Evolutionary conservation across 2,797 vertebrate species (phyloP), one percentile per base, ranked within the genome.

Genomic region (Siniperca obscura): DNA sequence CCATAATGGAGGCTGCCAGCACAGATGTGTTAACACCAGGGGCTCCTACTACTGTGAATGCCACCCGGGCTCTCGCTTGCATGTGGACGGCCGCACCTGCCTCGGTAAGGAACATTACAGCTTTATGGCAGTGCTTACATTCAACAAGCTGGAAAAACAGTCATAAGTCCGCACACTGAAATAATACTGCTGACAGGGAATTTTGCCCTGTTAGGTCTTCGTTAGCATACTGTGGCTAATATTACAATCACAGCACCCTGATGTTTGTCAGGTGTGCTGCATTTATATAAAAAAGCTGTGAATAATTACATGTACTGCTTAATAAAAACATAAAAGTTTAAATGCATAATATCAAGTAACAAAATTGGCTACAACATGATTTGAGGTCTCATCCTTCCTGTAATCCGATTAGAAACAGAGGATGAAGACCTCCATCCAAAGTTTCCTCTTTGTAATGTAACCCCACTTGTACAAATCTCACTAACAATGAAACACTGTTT

Each of bases 1-100:
- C 19, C 97, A 97, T 91, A 99, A 99, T 0, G 98, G 98, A 6
- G 98, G 98, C 94, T 99, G 98, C 94, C 98, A 99, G 90, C 97
- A 99, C 84, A 94, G 92, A 38, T 99, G 98, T 71, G 91, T 99
- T 88, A 99, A 99, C 95, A 98, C 96, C 27, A 93, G 95, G 0
- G 97, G 97, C 60, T 98, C 97, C 17, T 98, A 96, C 86, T 94
- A 97, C 86, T 99, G 98, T 0, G 96, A 97, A 85, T 99, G 98
- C 93, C 93, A 90, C 75, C 90, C 94, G 0, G 97, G 97, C 56
- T 98, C 93, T 71, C 97, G 97, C 17, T 93, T 99, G 78, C 98
- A 99, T 12, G 79, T 97, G 0, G 98, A 99, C 0, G 96, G 96
- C 88, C 96, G 97, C 93, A 99, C 98, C 87, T 99, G 98, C 90